Evolutionary conservation across 1,140 invertebrate species (phyloP).

Genomic region (Subanguina moxae): DNA sequence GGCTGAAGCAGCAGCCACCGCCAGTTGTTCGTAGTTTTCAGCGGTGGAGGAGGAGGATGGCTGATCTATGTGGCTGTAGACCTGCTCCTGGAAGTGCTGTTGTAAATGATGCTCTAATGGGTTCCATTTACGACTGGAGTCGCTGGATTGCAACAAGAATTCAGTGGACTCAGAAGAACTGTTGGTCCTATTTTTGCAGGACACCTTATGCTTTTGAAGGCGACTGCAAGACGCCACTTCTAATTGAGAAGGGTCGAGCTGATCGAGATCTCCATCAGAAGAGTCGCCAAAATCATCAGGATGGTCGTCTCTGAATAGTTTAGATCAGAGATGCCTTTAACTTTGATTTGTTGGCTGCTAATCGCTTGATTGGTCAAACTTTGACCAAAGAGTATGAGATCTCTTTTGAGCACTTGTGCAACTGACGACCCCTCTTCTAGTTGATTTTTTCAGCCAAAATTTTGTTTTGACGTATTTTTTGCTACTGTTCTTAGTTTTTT

Average conservation of each 20-base stretch:
- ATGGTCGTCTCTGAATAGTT: neutral
- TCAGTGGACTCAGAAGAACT: neutral
- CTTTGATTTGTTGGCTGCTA: too few species aligned
- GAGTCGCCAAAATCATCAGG: constrained; percentile 1
- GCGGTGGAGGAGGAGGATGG: neutral
- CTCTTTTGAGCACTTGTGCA: too few species aligned
- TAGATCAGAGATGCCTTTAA: too few species aligned
- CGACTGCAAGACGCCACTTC: neutral
- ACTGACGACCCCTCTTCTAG: too few species aligned
- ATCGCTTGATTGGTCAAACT: too few species aligned
- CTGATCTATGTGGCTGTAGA: neutral
- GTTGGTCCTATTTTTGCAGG: too few species aligned
- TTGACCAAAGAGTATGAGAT: too few species aligned
- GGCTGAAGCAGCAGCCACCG: neutral
- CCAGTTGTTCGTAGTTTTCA: neutral
- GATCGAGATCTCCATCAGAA: neutral
- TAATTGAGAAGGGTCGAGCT: neutral
- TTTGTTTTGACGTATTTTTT: too few species aligned
- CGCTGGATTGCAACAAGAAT: neutral
- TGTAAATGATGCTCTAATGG: neutral
- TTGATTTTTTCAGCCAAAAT: too few species aligned
- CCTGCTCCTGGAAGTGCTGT: neutral
- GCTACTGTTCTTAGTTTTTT: too few species aligned
- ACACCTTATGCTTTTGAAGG: neutral
- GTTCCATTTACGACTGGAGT: neutral